Conservation (phyloP, 1,140 invertebrate species). For the Lepidurus packardi region DNA sequence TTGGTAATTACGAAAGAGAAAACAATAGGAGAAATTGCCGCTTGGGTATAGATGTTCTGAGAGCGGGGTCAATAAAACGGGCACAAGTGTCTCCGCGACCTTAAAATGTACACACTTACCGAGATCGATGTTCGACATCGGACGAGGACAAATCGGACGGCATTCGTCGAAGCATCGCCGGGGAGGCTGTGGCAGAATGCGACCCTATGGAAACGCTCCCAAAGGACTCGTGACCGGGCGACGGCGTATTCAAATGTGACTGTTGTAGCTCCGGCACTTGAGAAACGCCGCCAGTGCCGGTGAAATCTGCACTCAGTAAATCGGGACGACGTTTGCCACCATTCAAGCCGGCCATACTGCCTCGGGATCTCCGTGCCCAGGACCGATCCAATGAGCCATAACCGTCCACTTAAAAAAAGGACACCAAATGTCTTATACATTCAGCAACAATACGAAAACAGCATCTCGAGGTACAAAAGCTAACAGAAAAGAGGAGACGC, state of each 20-base stretch:
- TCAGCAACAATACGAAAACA: not conserved
- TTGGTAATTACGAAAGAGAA: too few relatives aligned
- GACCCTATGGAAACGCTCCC: not conserved
- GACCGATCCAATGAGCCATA: slow-evolving; percentile 64
- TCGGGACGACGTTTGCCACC: slow-evolving; percentile 57
- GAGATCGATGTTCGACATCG: slow-evolving; percentile 5
- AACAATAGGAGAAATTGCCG: too few relatives aligned
- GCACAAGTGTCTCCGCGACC: too few relatives aligned
- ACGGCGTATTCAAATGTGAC: slow-evolving; percentile 25
- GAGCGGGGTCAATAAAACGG: too few relatives aligned
- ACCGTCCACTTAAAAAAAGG: slow-evolving; percentile 36
- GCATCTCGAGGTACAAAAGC: slow-evolving; percentile 16
- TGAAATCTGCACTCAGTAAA: slow-evolving; percentile 62
- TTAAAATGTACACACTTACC: not conserved
- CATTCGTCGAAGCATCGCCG: slow-evolving; percentile 8
- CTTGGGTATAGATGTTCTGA: too few relatives aligned
- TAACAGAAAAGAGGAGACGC: slow-evolving; percentile 28
- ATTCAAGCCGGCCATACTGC: slow-evolving; percentile 44
- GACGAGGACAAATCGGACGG: slow-evolving; percentile 20
- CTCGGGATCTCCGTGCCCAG: slow-evolving; percentile 71
- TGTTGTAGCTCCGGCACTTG: slow-evolving; percentile 20
- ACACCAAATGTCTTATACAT: not conserved
- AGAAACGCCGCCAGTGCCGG: slow-evolving; percentile 46
- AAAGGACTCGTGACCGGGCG: slow-evolving; percentile 22
- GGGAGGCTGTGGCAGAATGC: not conserved